phyloP scores from a whole-genome alignment of 2,797 vertebrate species.

The Naso thynnoides region DNA sequence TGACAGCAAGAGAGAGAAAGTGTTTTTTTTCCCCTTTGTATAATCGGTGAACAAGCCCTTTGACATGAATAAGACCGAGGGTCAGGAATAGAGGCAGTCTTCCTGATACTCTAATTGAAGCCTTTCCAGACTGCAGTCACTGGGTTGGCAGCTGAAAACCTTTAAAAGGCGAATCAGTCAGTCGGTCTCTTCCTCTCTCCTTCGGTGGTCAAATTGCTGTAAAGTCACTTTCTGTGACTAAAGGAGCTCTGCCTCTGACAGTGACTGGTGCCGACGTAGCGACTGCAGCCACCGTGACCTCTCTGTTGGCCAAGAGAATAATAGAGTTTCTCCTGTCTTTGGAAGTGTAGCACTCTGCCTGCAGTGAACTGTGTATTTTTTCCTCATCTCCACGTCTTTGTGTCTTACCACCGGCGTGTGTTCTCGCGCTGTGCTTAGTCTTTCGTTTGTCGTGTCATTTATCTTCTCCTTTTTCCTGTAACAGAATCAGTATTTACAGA shows the following conservation, averaged over 20 bases:
- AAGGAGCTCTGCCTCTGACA: conserved; percentile 26
- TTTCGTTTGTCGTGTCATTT: neutral
- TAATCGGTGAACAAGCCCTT: neutral
- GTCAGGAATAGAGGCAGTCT: conserved; percentile 2
- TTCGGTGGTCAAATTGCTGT: conserved; percentile 7
- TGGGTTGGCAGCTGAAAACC: conserved; percentile 37
- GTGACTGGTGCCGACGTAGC: conserved; percentile 19
- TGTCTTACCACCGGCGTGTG: no score
- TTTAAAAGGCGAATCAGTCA: conserved; percentile 11
- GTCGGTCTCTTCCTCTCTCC: conserved; percentile 6
- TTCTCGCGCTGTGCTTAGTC: neutral
- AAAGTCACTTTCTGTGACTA: conserved; percentile 27
- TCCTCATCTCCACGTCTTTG: neutral
- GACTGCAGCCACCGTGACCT: conserved; percentile 25
- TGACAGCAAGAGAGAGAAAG: neutral
- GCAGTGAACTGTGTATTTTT: neutral
- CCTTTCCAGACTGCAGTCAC: conserved; percentile 21
- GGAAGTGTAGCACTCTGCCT: neutral
- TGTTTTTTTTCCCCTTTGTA: neutral
- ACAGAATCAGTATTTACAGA: neutral
- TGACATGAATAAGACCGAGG: neutral
- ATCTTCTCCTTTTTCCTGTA: neutral
- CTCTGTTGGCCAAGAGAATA: conserved; percentile 4
- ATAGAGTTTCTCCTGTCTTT: neutral
- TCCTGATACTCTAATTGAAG: conserved; percentile 11